phyloP scores from a whole-genome alignment of 2,113 vertebrate genomes.

The Phaethon lepturus region DNA sequence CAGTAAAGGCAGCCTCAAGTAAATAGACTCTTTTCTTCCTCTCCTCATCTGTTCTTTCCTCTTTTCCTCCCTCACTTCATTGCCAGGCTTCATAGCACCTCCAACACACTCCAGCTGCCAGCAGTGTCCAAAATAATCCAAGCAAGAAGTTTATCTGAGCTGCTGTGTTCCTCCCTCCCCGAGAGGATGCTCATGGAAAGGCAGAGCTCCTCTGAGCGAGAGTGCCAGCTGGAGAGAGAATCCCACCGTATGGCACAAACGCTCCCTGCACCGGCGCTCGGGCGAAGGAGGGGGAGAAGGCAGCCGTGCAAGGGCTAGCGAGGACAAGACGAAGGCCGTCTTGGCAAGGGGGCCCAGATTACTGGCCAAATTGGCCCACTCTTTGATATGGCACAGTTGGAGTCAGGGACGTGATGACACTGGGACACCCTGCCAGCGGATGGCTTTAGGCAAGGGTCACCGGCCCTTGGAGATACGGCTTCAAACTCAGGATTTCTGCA shows the following conservation, averaged over 20 bases:
- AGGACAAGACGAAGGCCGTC: fast-evolving
- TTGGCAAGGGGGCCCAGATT: not conserved
- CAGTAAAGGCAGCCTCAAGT: not conserved
- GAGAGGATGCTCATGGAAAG: not conserved
- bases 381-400: not conserved
- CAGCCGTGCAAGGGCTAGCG: fast-evolving
- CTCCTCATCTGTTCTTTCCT: not conserved
- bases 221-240: slow-evolving; percentile 4
- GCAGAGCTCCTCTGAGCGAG: not conserved
- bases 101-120: not conserved
- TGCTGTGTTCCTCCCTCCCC: not conserved
- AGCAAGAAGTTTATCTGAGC: not conserved
- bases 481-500: not conserved
- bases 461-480: fast-evolving
- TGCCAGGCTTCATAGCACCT: not conserved
- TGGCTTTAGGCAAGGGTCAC: not conserved
- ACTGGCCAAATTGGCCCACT: not conserved
- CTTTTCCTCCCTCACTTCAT: not conserved
- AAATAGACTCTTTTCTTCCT: not conserved
- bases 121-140: not conserved
- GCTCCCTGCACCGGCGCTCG: fast-evolving
- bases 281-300: not conserved
- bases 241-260: not conserved
- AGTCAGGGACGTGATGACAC: not conserved
- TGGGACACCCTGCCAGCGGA: not conserved